phyloP scores from a whole-genome alignment of 1,140 invertebrate genomes.

The Schlechtendalia chinensis region DNA sequence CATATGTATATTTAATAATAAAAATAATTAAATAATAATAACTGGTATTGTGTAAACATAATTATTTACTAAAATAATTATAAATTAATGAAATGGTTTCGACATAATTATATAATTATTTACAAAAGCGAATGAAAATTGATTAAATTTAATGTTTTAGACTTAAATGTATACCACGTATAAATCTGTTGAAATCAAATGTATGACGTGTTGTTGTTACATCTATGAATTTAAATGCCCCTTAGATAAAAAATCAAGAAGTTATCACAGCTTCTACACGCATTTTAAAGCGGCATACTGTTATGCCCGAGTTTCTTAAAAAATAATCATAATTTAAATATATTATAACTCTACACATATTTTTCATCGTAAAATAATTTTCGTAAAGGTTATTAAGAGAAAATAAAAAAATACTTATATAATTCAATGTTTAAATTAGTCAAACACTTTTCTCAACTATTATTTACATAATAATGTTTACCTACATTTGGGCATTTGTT shows the following conservation, averaged over 20 bases:
- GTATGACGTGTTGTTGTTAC: not conserved
- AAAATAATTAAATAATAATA: conserved; percentile 25
- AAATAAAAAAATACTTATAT: conserved; percentile 49
- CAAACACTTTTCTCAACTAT: conserved; percentile 26
- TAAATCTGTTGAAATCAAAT: conserved; percentile 9
- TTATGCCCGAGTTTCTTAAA: conserved; percentile 9
- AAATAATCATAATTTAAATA: conserved; percentile 21
- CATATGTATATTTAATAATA: not conserved
- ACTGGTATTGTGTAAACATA: conserved; percentile 15
- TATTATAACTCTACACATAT: conserved; percentile 34
- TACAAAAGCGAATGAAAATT: conserved; percentile 25
- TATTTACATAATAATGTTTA: conserved; percentile 36
- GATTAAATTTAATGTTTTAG: conserved; percentile 6
- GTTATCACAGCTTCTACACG: conserved; percentile 47
- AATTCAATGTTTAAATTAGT: conserved; percentile 48
- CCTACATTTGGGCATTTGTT: conserved; percentile 40
- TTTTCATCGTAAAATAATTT: conserved; percentile 29
- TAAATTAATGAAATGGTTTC: not conserved
- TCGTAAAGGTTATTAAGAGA: conserved; percentile 42
- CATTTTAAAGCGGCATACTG: conserved; percentile 21
- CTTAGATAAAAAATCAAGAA: conserved; percentile 41
- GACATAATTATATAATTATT: not conserved
- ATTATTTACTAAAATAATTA: conserved; percentile 15
- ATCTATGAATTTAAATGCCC: conserved; percentile 38
- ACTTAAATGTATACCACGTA: not conserved